Percentiles rank a stretch among this genome's conserved stretches.
Evolutionary conservation across 23 tunicate species (phyloP).

Genomic region (Oikopleura dioica): DNA sequence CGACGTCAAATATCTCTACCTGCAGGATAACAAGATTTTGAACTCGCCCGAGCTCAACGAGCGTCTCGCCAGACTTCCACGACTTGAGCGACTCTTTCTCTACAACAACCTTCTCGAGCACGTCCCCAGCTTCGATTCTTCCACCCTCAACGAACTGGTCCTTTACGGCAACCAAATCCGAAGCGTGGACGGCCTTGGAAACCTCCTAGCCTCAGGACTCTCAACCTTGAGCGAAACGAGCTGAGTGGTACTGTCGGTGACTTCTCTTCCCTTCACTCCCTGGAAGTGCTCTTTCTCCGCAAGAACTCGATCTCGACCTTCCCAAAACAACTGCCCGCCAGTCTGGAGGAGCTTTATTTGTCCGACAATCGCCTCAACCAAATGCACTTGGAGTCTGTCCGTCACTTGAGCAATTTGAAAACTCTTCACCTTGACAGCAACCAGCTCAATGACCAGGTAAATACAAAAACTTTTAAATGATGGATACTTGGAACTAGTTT

Average conservation of each 20-base stretch:
- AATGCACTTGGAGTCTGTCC: not conserved
- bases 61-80: slow-evolving; percentile 3
- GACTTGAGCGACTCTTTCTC: slow-evolving; percentile 14
- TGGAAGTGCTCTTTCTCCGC: slow-evolving; percentile 25
- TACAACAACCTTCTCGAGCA: slow-evolving; percentile 16
- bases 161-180: slow-evolving; percentile 14
- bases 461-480: too few species aligned
- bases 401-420: not conserved
- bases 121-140: slow-evolving; percentile 13
- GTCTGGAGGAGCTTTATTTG: slow-evolving; percentile 10
- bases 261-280: too few species aligned
- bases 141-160: slow-evolving; percentile 12
- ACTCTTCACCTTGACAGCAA: not conserved
- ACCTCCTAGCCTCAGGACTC: not conserved
- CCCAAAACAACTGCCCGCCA: slow-evolving; percentile 17
- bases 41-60: slow-evolving; percentile 26
- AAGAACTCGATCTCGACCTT: slow-evolving; percentile 41
- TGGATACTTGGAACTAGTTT: too few species aligned
- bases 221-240: too few species aligned
- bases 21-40: slow-evolving; percentile 27
- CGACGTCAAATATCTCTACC: slow-evolving; percentile 20
- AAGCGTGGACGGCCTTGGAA: slow-evolving; percentile 9
- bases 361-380: slow-evolving; percentile 15
- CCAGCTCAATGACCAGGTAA: too few species aligned
- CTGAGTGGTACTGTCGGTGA: too few species aligned